These are phyloP conservation scores for Patiria pectinifera DNA, from an alignment of 53 echinoderm and acorn worm genomes.

Conservation along the genomic window DNA sequence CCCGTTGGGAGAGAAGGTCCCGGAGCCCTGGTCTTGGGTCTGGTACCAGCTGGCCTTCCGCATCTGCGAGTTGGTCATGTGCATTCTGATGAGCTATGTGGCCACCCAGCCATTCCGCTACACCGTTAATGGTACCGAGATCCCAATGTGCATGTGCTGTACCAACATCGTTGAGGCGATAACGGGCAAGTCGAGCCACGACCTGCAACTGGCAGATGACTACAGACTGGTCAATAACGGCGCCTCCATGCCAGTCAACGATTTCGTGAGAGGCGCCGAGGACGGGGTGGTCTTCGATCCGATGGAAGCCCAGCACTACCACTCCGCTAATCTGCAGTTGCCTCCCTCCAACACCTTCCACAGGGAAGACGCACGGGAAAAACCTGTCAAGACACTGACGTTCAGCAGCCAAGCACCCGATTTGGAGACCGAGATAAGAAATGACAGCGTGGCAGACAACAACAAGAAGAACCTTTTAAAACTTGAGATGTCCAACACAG, in stretches of 20 bases:
- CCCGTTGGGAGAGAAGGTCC: slow-evolving; percentile 80
- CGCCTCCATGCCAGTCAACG: slow-evolving; percentile 1
- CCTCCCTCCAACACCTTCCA: slow-evolving; percentile 28
- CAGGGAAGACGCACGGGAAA: background rate
- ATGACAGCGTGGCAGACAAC: background rate
- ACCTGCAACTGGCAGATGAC: background rate
- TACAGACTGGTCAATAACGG: slow-evolving; percentile 36
- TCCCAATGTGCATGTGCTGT: slow-evolving; percentile 54
- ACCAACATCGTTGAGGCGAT: background rate
- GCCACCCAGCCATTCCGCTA: slow-evolving; percentile 98
- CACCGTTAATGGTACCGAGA: slow-evolving; percentile 79
- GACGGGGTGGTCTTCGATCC: background rate
- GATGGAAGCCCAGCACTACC: background rate
- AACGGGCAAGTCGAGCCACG: background rate
- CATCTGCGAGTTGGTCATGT: slow-evolving; percentile 92
- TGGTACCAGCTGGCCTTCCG: slow-evolving; percentile 90
- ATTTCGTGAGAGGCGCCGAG: background rate
- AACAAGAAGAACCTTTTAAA: slow-evolving; percentile 15
- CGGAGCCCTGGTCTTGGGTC: slow-evolving; percentile 98
- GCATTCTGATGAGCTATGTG: slow-evolving; percentile 89
- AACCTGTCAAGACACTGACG: background rate
- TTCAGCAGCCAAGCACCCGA: background rate
- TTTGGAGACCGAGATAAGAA: background rate
- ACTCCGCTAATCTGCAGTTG: slow-evolving; percentile 5
- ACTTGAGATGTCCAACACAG: background rate